These are phyloP conservation scores for Andrena trimmerana DNA, from an alignment of 2,888 invertebrate species.

Conservation along the genomic window DNA sequence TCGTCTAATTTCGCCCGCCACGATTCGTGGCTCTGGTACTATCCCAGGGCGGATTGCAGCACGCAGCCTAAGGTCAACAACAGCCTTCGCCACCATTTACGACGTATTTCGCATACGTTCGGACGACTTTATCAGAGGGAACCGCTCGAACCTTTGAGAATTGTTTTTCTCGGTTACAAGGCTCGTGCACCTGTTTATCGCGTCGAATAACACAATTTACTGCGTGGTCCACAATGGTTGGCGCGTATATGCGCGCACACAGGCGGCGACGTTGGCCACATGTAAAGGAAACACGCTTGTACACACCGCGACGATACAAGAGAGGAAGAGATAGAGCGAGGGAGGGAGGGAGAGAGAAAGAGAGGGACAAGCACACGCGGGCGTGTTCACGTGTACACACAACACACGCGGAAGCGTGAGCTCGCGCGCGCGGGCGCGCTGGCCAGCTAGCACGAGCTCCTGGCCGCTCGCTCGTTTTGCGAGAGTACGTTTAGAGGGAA, in stretches of 20 bases:
- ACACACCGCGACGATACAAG: constrained; percentile 48
- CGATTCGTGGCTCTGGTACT: constrained; percentile 39
- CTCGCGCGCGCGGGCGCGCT: constrained; percentile 36
- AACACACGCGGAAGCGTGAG: constrained; percentile 51
- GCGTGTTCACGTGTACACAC: constrained; percentile 15
- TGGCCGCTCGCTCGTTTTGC: constrained; percentile 39
- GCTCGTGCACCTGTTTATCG: constrained; percentile 70
- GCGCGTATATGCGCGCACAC: constrained; percentile 61
- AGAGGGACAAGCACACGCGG: constrained; percentile 5
- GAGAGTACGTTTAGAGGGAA: constrained; percentile 58
- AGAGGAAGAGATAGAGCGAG: too few relatives aligned
- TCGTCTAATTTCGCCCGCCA: constrained; percentile 66
- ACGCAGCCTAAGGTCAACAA: constrained; percentile 35
- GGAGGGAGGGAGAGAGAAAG: too few relatives aligned
- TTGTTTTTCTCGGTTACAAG: constrained; percentile 37
- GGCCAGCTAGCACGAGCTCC: constrained; percentile 15
- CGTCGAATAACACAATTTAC: constrained; percentile 73
- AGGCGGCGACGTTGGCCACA: constrained; percentile 12
- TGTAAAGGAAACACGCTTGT: constrained; percentile 50
- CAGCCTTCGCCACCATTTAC: constrained; percentile 48
- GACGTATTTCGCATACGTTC: constrained; percentile 39
- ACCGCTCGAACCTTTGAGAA: constrained; percentile 13
- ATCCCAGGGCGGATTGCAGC: constrained; percentile 36
- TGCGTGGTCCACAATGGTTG: constrained; percentile 72
- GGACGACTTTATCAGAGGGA: constrained; percentile 9